Conservation (phyloP, 2,888 invertebrate genomes). For the Drosophila prolongata region DNA sequence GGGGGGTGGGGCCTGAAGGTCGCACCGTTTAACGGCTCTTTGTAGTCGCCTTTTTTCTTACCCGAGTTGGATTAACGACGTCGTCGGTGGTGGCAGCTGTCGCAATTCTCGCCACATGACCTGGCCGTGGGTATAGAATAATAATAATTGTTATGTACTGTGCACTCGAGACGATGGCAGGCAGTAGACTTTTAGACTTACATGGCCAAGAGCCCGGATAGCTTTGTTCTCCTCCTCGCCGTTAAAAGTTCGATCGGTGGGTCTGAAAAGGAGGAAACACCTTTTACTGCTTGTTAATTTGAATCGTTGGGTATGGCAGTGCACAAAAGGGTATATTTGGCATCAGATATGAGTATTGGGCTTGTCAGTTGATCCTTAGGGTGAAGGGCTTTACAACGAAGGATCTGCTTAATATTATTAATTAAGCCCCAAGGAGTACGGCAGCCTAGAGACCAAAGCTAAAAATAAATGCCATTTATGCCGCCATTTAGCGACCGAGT, state of each 20-base stretch:
- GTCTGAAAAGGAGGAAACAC: conserved; percentile 11
- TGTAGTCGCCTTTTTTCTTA: conserved; percentile 23
- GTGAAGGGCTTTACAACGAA: too few species aligned
- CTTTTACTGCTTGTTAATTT: neutral
- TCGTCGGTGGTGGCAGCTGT: conserved; percentile 58
- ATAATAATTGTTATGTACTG: conserved; percentile 42
- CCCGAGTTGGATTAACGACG: conserved; percentile 39
- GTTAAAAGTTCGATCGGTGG: conserved; percentile 39
- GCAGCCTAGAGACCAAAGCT: neutral
- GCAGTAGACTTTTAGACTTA: conserved; percentile 51
- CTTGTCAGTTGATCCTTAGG: neutral
- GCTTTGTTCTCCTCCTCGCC: conserved; percentile 41
- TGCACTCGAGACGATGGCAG: conserved; percentile 28
- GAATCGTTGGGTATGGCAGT: conserved; percentile 1
- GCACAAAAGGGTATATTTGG: neutral
- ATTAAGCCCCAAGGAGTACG: neutral
- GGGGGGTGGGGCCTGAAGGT: conserved; percentile 46
- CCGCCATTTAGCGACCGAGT: too few species aligned
- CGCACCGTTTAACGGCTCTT: conserved; percentile 64
- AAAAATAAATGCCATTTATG: too few species aligned
- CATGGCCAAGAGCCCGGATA: conserved; percentile 69
- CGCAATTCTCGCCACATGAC: conserved; percentile 67
- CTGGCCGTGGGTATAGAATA: conserved; percentile 49
- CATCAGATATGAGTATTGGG: neutral
- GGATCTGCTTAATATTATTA: neutral